Evolutionary conservation across 2,888 invertebrate genomes (phyloP), one percentile per base, ranked within the genome.

Genomic region (Lithodes maja): DNA sequence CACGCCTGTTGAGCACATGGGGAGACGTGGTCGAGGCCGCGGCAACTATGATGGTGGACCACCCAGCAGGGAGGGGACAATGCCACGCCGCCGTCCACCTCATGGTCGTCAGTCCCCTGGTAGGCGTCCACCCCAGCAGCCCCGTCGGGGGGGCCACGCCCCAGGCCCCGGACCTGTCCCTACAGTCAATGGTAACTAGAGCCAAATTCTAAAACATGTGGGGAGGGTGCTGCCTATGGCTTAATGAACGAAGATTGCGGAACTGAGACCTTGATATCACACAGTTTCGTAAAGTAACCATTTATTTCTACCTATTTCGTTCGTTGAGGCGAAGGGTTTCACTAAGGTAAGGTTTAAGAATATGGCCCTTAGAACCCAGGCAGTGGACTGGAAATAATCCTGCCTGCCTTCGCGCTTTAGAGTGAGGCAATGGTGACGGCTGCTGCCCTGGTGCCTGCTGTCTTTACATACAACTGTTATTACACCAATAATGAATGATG

Each of bases 61-160:
- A 61, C 81, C 88, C 12, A 88, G 85, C 33, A 84, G 88, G 75
- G 88, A 88, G n/a, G 88, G 88, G 74, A 85, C 85, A 68, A 53
- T 85, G 7, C 74, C 71, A 17, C 84, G 88, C n/a, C 84, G 88
- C 55, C 80, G 88, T 15, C 88, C 88, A 33, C 88, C 88, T 2
- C 88, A 84, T n/a, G 88, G 85, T n/a, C 84, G 88, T 15, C 88
- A 88, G 88, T 88, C 88, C 9, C 88, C 88, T 49, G 88, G 85
- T 17, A 53, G 88, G 2, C 88, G 85, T 55, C 88, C 88, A 3
- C 88, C 87, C n/a, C 78, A 61, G 53, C 88, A 80, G 75, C 88
- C 88, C n/a, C 80, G 85, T 49, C 83, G 54, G 80, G 68, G 85
- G 55, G 33, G 33, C 55, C n/a, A 52, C 17, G 50, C 54, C 9